Base-by-base conservation (phyloP, 1,140 invertebrate species). In the Drosophila elegans region DNA sequence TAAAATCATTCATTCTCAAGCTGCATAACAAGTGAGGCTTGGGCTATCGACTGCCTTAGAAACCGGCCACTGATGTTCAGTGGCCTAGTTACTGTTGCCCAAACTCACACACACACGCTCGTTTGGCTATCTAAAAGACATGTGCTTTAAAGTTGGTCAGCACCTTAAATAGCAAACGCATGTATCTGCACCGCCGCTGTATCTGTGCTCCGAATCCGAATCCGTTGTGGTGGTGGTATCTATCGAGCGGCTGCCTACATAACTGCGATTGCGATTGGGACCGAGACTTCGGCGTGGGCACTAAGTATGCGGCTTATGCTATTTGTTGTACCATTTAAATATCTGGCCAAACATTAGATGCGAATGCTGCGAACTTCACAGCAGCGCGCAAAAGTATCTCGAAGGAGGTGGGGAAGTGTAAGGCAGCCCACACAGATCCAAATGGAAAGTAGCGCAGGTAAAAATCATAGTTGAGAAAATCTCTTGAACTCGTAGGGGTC, bases 221-320 rank as follows among this genome's bases (percentile, higher is more conserved):
- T 75, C 72, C 44, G 16, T 1, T 21, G 1, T 1, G 71, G 53
- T 67, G 72, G 71, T 73, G 63, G 68, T 71, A 77, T 69, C 73
- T 74, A 54, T 53, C 62, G 41, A 64, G 64, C 59, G 59, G 60
- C 64, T 61, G 51, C 74, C 74, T 77, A 77, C 67, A 76, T 77
- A 84, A 81, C 78, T 81, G 68, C 52, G 64, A 53, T 42, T 46
- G 62, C 25, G 62, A 69, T 68, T 68, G 64, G 38, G 16, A 41
- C 59, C 44, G 57, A 16, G 56, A 44, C 61, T 45, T 32, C 38
- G 64, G 49, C 75, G 83, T 88, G 83, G 83, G 83, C 84, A 69
- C 76, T 89, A 86, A 86, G 84, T 86, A 89, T 86, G 71, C 72
- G 84, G 39, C 84, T 80, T 72, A 77, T 73, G 62, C 56, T 51